Conservation (phyloP, 1,140 invertebrate species). For the Ectropis grisescens region DNA sequence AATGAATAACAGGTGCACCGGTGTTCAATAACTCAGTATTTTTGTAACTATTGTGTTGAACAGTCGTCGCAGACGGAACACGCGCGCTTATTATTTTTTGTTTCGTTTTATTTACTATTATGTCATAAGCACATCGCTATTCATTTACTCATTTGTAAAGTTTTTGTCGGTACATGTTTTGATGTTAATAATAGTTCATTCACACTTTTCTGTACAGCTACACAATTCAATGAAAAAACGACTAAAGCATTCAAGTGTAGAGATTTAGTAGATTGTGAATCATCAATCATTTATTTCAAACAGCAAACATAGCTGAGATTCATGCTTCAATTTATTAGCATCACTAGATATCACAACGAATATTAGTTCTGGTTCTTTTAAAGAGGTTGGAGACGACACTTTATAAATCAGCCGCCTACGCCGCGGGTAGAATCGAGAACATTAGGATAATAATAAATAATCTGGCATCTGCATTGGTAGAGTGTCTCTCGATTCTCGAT, state of each 20-base stretch:
- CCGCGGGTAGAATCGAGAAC: conserved; percentile 4
- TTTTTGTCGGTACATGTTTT: background rate
- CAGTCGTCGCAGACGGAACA: conserved; percentile 10
- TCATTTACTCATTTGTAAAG: conserved; percentile 1
- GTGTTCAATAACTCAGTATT: conserved; percentile 44
- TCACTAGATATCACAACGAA: no score
- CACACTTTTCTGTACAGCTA: no score
- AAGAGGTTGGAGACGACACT: no score
- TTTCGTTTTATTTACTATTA: conserved; percentile 3
- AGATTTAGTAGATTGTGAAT: no score
- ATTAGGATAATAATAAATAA: conserved; percentile 6
- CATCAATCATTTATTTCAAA: no score
- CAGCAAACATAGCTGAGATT: no score
- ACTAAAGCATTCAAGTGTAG: no score
- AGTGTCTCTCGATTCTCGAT: conserved; percentile 13
- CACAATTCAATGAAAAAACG: no score
- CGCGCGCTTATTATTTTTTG: conserved; percentile 26
- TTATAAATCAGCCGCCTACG: no score
- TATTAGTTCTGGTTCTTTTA: no score
- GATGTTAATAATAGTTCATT: no score
- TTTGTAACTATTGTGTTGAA: conserved; percentile 30
- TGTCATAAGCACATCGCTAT: background rate
- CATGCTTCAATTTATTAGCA: no score
- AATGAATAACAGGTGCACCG: conserved; percentile 48
- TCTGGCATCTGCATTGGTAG: conserved; percentile 12